phyloP scores from a whole-genome alignment of 2,113 vertebrate genomes.

The Erinaceus europaeus region DNA sequence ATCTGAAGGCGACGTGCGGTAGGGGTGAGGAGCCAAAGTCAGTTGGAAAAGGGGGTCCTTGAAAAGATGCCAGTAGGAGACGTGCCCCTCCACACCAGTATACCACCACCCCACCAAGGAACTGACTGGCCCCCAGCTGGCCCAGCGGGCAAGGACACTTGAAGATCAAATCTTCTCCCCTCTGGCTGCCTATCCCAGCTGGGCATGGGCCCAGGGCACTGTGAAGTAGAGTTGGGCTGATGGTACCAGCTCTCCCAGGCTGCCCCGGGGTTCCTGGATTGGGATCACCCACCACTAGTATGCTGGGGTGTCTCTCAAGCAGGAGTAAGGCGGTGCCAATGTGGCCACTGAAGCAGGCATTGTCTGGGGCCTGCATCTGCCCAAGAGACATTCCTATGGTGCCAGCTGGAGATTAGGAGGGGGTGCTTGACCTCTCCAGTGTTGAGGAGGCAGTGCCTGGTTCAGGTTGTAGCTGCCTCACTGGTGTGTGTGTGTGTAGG shows the following conservation, averaged over 20 bases:
- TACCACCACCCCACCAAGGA: neutral
- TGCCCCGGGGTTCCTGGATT: neutral
- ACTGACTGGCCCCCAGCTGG: neutral
- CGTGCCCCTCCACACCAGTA: neutral
- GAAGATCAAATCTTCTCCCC: constrained; percentile 66
- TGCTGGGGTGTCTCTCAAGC: neutral
- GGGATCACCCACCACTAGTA: neutral
- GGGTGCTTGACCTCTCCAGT: neutral
- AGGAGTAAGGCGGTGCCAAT: constrained; percentile 19
- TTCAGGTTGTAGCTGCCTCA: constrained; percentile 58
- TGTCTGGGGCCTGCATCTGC: constrained; percentile 12
- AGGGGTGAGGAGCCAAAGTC: neutral
- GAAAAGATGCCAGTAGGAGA: neutral
- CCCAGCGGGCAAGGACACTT: constrained; percentile 66
- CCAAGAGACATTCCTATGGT: neutral
- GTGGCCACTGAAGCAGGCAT: neutral
- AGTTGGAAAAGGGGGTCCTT: neutral
- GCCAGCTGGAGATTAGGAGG: neutral
- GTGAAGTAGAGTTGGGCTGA: neutral
- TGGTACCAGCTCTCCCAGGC: neutral
- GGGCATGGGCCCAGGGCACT: neutral
- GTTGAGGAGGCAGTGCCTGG: constrained; percentile 12
- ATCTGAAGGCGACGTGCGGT: neutral
- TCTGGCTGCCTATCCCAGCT: neutral
- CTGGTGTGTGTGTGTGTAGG: too few species aligned